Evolutionary conservation across 2,888 invertebrate genomes (phyloP), one percentile per base, ranked within the genome.

Genomic region (Cecidostiba fungosa): DNA sequence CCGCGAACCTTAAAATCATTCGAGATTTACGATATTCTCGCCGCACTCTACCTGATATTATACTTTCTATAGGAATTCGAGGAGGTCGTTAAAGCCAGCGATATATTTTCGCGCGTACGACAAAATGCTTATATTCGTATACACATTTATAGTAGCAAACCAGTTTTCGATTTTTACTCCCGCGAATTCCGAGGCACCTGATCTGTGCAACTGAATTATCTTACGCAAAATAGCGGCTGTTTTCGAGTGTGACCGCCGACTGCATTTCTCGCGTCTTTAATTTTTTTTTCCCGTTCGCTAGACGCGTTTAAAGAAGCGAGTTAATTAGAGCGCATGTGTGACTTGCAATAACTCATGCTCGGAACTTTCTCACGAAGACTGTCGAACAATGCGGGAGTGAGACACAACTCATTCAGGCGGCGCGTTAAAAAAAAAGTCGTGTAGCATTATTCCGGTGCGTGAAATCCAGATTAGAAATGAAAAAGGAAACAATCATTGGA

Each of bases 11-110:
- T 39, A 39, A 66, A 66, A 14, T 12, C 43, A 6, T 70, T 59
- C 69, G 39, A 54, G 59, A 62, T 73, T 84, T 62, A 77, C 72
- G 72, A 84, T 78, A 84, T 77, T n/a, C 47, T 84, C 62, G n/a
- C n/a, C n/a, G n/a, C n/a, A n/a, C n/a, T n/a, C n/a, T n/a, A n/a
- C n/a, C n/a, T n/a, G n/a, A n/a, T n/a, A n/a, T n/a, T n/a, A n/a
- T n/a, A n/a, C n/a, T 70, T 74, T 70, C 43, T 70, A n/a, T n/a
- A 83, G 36, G 59, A 43, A 39, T 73, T 73, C n/a, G 8, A 19
- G 72, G 70, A 39, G n/a, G n/a, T 59, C 54, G 10, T 77, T 62
- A 73, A 73, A 74, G 23, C 23, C 62, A n/a, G 14, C 12, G 23
- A 43, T 39, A 14, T 3, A 50, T 29, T n/a, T 77, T 8, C 62